A percentile compares a stretch with the other conserved stretches of the same genome.
Evolutionary conservation across 1,140 invertebrate genomes (phyloP).

Genomic region (Scaptomyza pallida): DNA sequence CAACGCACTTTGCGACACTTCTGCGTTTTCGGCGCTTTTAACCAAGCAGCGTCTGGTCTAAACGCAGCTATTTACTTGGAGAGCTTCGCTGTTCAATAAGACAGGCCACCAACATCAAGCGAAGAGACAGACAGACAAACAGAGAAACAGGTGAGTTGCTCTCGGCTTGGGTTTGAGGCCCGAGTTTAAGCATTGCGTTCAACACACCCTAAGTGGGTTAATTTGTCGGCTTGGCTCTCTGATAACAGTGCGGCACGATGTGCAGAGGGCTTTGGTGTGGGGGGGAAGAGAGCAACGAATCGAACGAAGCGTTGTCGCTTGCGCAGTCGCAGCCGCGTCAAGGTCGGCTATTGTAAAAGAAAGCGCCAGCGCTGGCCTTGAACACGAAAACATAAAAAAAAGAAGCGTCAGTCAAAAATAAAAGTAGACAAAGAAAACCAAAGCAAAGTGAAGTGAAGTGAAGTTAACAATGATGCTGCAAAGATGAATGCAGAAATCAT

Average conservation of each 20-base stretch:
- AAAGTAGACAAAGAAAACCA: conserved; percentile 3
- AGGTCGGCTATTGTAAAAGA: conserved; percentile 82
- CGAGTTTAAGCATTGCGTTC: conserved; percentile 49
- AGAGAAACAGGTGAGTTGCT: conserved; percentile 20
- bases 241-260: conserved; percentile 53
- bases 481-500: conserved; percentile 42
- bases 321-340: conserved; percentile 58
- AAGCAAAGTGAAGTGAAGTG: conserved; percentile 5
- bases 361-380: conserved; percentile 76
- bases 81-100: conserved; percentile 56
- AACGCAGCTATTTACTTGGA: conserved; percentile 54
- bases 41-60: conserved; percentile 49
- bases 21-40: conserved; percentile 43
- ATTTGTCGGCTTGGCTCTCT: conserved; percentile 55
- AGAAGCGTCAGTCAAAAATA: conserved; percentile 1
- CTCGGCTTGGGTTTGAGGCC: conserved; percentile 3
- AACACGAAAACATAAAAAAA: conserved; percentile 69
- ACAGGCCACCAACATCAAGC: background rate
- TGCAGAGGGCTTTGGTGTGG: background rate
- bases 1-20: conserved; percentile 66
- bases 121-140: background rate
- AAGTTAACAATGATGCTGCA: conserved; percentile 13
- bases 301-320: conserved; percentile 17
- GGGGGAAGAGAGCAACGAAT: background rate
- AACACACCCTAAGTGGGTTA: conserved; percentile 78